Evolutionary conservation across 2,888 invertebrate genomes (phyloP), one percentile per base, ranked within the genome.

Genomic region (Saturnia pavonia): DNA sequence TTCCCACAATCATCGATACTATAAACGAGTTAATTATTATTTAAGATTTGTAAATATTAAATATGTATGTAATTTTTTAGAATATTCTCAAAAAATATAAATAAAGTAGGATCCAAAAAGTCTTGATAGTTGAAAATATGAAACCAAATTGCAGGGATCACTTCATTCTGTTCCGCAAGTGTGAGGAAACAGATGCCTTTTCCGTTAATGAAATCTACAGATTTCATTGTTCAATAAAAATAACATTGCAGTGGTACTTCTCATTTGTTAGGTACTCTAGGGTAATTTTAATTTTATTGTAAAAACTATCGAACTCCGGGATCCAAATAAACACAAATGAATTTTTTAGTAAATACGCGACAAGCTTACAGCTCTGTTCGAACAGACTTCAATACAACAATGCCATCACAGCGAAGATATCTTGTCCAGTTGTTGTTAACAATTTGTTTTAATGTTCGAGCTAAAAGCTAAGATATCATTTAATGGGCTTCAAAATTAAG

Each of bases 371-470:
- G 9, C 11, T 22, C 22, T n/a, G n/a, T n/a, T n/a, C n/a, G 22
- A 57, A 25, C 54, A 57, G 54, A 57, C 22, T 57, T 25, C 22
- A 57, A 57, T 57, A 57, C 7, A 57, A 12, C 25, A 8, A 57
- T 25, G 54, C 3, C 25, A 25, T 57, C 25, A 57, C 54, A 16
- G 54, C 9, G 25, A 57, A 22, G 54, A 57, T 57, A 22, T 57
- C 25, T 22, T 57, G 22, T 57, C 54, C 9, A 25, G 3, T 57
- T 25, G 25, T 57, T 57, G 54, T 57, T 57, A 11, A 25, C 8
- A 25, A 57, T 57, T 25, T 57, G 54, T 57, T 57, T 57, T 57
- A 57, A 57, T 57, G 25, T 57, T 57, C 22, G 22, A 57, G 54
- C 9, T 57, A 25, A 22, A 1, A 25, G 25, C 54, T 25, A 12